Evolutionary conservation across 2,113 vertebrate genomes (phyloP), one percentile per base, ranked within the genome.

Genomic region (Vulpes lagopus): DNA sequence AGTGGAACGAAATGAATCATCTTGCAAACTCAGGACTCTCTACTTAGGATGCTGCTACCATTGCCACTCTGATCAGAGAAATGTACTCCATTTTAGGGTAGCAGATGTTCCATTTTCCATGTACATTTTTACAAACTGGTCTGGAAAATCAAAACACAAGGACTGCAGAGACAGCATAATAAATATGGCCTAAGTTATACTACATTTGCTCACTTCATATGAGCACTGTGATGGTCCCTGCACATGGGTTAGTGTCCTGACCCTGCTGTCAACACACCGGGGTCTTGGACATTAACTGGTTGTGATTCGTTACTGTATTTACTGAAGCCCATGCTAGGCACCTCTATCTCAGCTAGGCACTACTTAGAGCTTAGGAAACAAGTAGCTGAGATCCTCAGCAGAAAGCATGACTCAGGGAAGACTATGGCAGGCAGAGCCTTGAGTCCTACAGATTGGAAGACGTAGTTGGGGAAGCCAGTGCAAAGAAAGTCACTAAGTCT

Each of bases 291-390:
- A 32, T 12, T 35, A 35, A 49, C 60, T 1, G 35, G 25, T 11
- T 76, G 59, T 38, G n/a, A 69, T 32, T 60, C 2, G 23, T 71
- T 64, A 32, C 27, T 11, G 25, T 65, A 60, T 80, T 90, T 89
- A 71, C 59, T 86, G 27, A 32, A 79, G 89, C 49, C 49, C 35
- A 62, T 0, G 2, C 69, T 51, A 20, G 16, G 25, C 27, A 94
- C 27, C 35, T 17, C 19, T 35, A n/a, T 60, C 71, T 95, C 53
- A 49, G 30, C 35, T 43, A 32, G 51, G 20, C 11, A 64, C 25
- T 49, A 49, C 82, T 78, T 60, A 55, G 71, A 83, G 69, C 53
- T 95, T 80, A 85, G 84, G 59, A 94, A 60, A 96, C 73, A 62
- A 82, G 82, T n/a, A 60, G 62, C 55, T 79, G 60, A 35, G 84